phyloP scores from a whole-genome alignment of 2,888 invertebrate genomes.

The Sialis lutaria region DNA sequence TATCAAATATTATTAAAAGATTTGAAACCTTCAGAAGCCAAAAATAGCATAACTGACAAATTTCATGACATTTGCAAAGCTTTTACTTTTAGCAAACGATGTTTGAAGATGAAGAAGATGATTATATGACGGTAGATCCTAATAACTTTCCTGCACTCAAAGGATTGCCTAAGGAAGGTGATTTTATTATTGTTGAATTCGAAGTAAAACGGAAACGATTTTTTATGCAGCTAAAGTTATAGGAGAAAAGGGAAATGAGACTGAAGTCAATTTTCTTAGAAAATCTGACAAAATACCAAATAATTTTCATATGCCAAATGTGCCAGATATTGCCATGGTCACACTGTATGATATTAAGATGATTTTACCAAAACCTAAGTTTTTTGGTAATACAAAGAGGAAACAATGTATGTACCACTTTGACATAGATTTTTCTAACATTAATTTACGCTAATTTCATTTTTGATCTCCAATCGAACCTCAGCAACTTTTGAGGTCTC shows the following conservation, averaged over 20 bases:
- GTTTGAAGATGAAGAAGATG: constrained; percentile 6
- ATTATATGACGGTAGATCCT: constrained; percentile 3
- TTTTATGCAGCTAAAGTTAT: neutral
- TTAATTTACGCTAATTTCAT: constrained; percentile 11
- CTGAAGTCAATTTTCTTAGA: constrained; percentile 4
- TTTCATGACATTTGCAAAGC: no score
- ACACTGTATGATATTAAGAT: constrained; percentile 8
- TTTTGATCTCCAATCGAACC: constrained; percentile 3
- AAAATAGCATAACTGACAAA: no score
- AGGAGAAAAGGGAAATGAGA: constrained; percentile 5
- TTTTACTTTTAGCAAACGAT: no score
- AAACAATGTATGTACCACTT: constrained; percentile 11
- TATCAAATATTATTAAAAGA: no score
- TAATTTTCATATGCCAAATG: constrained; percentile 10
- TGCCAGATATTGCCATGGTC: constrained; percentile 12
- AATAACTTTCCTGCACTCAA: constrained; percentile 10
- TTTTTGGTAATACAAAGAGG: constrained; percentile 9
- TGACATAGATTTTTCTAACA: constrained; percentile 11
- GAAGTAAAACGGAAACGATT: constrained; percentile 4
- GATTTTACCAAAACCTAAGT: no score
- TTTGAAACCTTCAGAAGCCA: no score
- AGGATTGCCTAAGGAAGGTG: constrained; percentile 8
- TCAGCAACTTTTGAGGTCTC: neutral
- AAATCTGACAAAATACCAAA: constrained; percentile 3
- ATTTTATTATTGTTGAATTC: constrained; percentile 7